Base-by-base conservation (phyloP, 2,888 invertebrate genomes). In the Drosophila setosimentum region DNA sequence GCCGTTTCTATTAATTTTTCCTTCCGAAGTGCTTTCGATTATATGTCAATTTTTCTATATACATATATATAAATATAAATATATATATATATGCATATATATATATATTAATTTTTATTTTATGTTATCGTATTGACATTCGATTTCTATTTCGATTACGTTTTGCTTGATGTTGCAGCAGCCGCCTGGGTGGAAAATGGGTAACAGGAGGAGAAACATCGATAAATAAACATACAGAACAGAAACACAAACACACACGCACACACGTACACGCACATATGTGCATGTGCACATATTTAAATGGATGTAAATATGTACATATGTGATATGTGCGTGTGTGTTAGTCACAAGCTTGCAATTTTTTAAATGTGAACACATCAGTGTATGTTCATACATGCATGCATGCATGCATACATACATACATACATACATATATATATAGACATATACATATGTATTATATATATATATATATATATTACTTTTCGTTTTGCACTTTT, bases 191-290 rank as follows among this genome's bases (percentile, higher is more conserved):
- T 51, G 42, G 42, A 65, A 78, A 71, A 66, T 72, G 61, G 60
- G 54, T 62, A 68, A 78, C 63, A 76, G 61, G 48, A 68, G 62
- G 58, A 71, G 68, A 80, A 76, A 65, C 72, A 79, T 80, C 80
- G 78, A 78, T 79, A 78, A 78, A 79, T 75, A 79, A 79, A 79
- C 71, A 71, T 63, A 63, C 49, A 68, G 11, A 63, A 45, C 45
- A 78, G 75, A 79, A 61, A 78, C 73, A 78, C 62, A 69, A 33
- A 13, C 62, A 60, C 50, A 68, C 10, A 62, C 30, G 49, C 29
- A 49, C 13, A 60, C 24, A 40, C 53, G 21, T 42, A 51, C 21
- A 40, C 35, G 60, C 42, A 60, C 5, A 61, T 29, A 21, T 18
- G 27, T 53, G 24, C 33, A 45, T 21, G n/a, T 45, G 21, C 16